Evolutionary conservation across 2,113 vertebrate species (phyloP), one percentile per base, ranked within the genome.

Genomic region (Corydoras maculifer): DNA sequence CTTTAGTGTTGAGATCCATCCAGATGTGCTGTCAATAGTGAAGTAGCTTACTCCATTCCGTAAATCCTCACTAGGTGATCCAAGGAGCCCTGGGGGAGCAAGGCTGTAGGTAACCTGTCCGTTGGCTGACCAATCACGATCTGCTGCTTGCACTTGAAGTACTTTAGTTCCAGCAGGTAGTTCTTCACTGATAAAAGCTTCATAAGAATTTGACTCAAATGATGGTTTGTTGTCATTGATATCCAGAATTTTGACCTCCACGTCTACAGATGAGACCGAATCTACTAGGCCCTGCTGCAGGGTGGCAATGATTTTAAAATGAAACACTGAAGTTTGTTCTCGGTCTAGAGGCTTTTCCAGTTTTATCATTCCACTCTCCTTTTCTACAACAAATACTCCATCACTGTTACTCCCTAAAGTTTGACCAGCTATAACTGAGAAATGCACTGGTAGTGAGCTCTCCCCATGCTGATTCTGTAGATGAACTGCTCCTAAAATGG

Each of bases 181-280:
- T 51, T 94, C 96, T 79, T 99, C 97, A 88, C 94, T 96, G 72
- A 98, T 80, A 13, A 92, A 86, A 12, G 94, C 88, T 12, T 97
- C 92, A 3, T 98, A 99, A 61, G 77, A 87, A 55, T 84, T 80
- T 0, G 93, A 76, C 61, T 95, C 93, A 87, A 98, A 99, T 7
- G 86, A 76, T 13, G 97, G 97, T 70, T 92, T 96, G 85, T 99
- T 98, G 84, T 99, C 97, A 73, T 99, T 99, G 31, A 96, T 61
- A 80, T 98, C 97, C 69, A 95, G 79, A 11, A 98, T 87, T 82
- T 92, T 95, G 64, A 98, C 77, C 51, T 97, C 93, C 31, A 98
- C 87, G 69, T 98, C 93, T 51, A 94, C 90, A 0, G 88, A 90
- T 60, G 91, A 83, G 58, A 98, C 90, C 9, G 92, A 79, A n/a